phyloP scores from a whole-genome alignment of 2,888 invertebrate species.

The Sinodicranocentrus sp. region DNA sequence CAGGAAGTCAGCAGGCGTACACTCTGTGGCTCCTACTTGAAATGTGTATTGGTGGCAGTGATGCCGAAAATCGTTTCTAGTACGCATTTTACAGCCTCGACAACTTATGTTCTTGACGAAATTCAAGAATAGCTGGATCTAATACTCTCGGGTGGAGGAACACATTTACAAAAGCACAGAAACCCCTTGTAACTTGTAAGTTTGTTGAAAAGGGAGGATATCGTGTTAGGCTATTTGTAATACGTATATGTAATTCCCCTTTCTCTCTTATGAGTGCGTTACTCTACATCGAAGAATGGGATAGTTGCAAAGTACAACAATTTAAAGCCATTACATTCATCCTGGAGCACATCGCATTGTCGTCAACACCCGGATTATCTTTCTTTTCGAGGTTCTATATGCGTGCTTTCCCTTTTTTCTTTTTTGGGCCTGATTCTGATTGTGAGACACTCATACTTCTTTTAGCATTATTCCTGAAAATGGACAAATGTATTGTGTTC shows the following conservation, averaged over 20 bases:
- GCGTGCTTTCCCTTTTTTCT: slow-evolving; percentile 14
- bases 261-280: not conserved
- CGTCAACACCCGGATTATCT: slow-evolving; percentile 52
- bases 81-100: slow-evolving; percentile 45
- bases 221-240: slow-evolving; percentile 4
- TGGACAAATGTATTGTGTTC: slow-evolving; percentile 42
- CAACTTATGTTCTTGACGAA: slow-evolving; percentile 35
- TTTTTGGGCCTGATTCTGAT: not conserved
- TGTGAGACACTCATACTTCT: slow-evolving; percentile 1
- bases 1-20: not conserved
- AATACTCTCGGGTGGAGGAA: too few relatives aligned
- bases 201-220: not conserved
- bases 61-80: slow-evolving; percentile 37
- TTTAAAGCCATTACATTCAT: slow-evolving; percentile 51
- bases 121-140: slow-evolving; percentile 8
- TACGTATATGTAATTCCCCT: slow-evolving; percentile 1
- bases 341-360: slow-evolving; percentile 46
- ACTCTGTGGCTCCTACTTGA: too few relatives aligned
- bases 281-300: not conserved
- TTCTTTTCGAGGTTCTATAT: not conserved
- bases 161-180: too few relatives aligned
- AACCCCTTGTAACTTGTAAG: slow-evolving; percentile 29
- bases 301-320: slow-evolving; percentile 2
- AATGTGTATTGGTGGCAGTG: slow-evolving; percentile 28
- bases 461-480: slow-evolving; percentile 42